Percentiles rank a stretch among this genome's conserved stretches.
Conservation (phyloP, 2,888 invertebrate species). For the Dicyrtomina minuta region DNA sequence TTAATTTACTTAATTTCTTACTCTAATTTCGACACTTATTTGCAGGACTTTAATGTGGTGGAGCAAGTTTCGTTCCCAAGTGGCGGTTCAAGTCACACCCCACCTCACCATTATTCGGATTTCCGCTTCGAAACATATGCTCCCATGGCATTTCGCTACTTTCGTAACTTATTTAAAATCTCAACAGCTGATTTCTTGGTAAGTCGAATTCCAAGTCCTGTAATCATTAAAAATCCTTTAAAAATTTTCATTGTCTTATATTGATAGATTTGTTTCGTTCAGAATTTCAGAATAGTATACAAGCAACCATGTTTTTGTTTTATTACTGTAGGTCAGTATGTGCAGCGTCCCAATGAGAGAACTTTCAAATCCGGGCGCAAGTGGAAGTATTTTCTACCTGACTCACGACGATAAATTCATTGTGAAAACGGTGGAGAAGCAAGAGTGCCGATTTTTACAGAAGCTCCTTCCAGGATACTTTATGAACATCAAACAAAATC, state of each 20-base stretch:
- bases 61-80: slow-evolving; percentile 96
- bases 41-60: slow-evolving; percentile 92
- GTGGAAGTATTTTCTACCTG: slow-evolving; percentile 98
- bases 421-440: slow-evolving; percentile 98
- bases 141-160: slow-evolving; percentile 98
- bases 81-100: slow-evolving; percentile 93
- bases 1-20: too few species aligned
- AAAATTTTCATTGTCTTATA: too few species aligned
- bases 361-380: slow-evolving; percentile 97
- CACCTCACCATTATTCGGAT: slow-evolving; percentile 93
- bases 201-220: too few species aligned
- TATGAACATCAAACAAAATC: slow-evolving; percentile 94
- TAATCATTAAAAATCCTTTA: too few species aligned
- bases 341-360: slow-evolving; percentile 93
- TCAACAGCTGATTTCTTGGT: slow-evolving; percentile 99
- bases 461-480: slow-evolving; percentile 96
- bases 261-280: too few species aligned
- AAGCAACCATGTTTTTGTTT: too few species aligned
- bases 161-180: slow-evolving; percentile 96
- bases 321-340: slow-evolving; percentile 82
- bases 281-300: too few species aligned
- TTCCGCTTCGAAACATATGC: slow-evolving; percentile 99
- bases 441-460: slow-evolving; percentile 98
- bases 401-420: slow-evolving; percentile 99
- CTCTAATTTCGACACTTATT: too few species aligned